Conservation (phyloP, 2,888 invertebrate species). For the Endomychus coccineus region DNA sequence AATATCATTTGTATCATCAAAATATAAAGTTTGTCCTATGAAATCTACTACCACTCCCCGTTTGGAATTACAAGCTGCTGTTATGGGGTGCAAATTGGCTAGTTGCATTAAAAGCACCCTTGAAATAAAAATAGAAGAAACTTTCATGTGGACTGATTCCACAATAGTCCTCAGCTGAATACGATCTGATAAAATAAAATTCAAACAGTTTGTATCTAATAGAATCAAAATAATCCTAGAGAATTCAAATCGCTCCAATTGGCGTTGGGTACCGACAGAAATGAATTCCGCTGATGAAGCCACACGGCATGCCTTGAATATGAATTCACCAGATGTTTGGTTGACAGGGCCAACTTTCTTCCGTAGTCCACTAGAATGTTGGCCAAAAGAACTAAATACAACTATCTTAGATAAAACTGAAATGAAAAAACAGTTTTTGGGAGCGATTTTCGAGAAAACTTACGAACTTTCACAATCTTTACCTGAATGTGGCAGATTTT, state of each 20-base stretch:
- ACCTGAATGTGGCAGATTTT: too few species aligned
- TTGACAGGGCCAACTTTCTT: too few species aligned
- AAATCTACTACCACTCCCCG: constrained; percentile 24
- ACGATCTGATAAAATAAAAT: constrained; percentile 21
- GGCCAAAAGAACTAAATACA: too few species aligned
- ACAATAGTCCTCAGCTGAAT: constrained; percentile 26
- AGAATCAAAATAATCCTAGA: constrained; percentile 20
- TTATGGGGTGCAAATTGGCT: constrained; percentile 17
- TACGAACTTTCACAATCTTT: too few species aligned
- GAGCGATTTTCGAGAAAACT: too few species aligned
- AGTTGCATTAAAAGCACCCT: constrained; percentile 17
- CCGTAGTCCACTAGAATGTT: too few species aligned
- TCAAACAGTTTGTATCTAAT: constrained; percentile 25
- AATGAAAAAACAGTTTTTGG: too few species aligned
- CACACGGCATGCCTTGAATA: too few species aligned
- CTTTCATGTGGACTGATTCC: constrained; percentile 27
- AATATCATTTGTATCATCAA: constrained; percentile 17
- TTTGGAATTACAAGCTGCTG: constrained; percentile 23
- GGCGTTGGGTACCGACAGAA: constrained; percentile 21
- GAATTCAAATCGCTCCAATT: constrained; percentile 13
- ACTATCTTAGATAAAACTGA: too few species aligned
- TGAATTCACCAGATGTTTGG: too few species aligned
- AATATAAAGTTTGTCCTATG: constrained; percentile 22
- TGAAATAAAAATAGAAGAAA: constrained; percentile 15
- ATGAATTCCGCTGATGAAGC: constrained; percentile 21